These are phyloP conservation scores for Ivindomyrus marchei DNA, from an alignment of 2,113 vertebrate genomes.

Conservation along the genomic window DNA sequence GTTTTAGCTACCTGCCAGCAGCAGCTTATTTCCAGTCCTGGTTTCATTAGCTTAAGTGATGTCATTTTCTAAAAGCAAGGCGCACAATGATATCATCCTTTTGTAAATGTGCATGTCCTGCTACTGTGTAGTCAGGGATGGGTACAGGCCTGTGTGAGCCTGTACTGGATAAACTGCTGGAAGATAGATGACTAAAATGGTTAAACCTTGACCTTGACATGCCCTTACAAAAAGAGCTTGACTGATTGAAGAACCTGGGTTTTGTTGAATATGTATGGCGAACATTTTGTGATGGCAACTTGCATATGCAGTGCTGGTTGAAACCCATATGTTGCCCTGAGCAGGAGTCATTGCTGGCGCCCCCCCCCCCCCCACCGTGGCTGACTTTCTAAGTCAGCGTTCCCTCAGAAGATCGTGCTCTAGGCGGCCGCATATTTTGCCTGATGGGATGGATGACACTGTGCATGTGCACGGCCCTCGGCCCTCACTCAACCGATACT, in stretches of 20 bases:
- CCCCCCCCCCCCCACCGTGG: too few relatives aligned
- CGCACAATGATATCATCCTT: background rate
- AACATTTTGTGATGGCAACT: background rate
- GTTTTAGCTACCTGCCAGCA: background rate
- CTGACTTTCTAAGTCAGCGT: background rate
- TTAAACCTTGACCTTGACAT: background rate
- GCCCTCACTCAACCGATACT: background rate
- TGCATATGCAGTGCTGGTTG: background rate
- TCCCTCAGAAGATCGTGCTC: background rate
- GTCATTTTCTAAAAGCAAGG: background rate
- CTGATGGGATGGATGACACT: background rate
- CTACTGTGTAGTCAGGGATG: background rate
- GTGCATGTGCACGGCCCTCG: background rate
- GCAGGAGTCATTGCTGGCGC: background rate
- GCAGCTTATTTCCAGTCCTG: background rate
- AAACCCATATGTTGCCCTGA: background rate
- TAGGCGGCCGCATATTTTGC: background rate
- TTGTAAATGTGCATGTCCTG: background rate
- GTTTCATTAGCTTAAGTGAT: background rate
- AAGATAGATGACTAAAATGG: background rate
- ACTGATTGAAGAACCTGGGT: background rate
- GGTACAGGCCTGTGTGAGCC: background rate
- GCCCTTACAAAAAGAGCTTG: background rate
- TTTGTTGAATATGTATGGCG: background rate
- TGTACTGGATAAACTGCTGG: background rate